These are phyloP conservation scores for Lucilia cuprina DNA, from an alignment of 1,140 invertebrate species.

Conservation along the genomic window DNA sequence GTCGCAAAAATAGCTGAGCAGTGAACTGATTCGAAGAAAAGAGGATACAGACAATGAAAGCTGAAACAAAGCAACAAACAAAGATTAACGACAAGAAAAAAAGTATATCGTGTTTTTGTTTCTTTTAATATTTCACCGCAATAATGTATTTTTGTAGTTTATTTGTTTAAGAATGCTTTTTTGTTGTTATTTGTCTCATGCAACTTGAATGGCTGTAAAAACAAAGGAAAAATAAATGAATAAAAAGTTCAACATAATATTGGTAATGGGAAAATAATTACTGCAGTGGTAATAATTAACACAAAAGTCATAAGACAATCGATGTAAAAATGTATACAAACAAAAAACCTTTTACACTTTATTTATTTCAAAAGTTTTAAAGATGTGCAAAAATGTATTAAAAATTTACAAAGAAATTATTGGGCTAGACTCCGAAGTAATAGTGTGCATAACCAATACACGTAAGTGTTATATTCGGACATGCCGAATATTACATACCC, in stretches of 20 bases:
- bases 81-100: neutral
- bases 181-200: neutral
- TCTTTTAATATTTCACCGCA: neutral
- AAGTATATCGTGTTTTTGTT: neutral
- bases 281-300: constrained; percentile 1
- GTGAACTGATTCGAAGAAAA: neutral
- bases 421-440: too few species aligned
- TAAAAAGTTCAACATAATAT: neutral
- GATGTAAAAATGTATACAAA: neutral
- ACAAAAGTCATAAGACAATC: neutral
- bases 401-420: neutral
- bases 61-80: neutral
- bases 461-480: too few species aligned
- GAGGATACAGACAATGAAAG: constrained; percentile 1
- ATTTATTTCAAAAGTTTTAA: too few species aligned
- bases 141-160: neutral
- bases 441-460: too few species aligned
- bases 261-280: neutral
- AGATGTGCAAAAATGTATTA: too few species aligned
- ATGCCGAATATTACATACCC: too few species aligned
- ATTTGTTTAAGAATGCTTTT: neutral
- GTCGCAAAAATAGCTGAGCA: neutral
- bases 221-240: neutral
- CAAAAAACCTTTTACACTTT: neutral
- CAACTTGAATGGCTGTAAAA: neutral